Percentiles rank a stretch among this genome's conserved stretches.
Conservation (phyloP, 1,140 invertebrate genomes). For the Dinothrombium tinctorium region DNA sequence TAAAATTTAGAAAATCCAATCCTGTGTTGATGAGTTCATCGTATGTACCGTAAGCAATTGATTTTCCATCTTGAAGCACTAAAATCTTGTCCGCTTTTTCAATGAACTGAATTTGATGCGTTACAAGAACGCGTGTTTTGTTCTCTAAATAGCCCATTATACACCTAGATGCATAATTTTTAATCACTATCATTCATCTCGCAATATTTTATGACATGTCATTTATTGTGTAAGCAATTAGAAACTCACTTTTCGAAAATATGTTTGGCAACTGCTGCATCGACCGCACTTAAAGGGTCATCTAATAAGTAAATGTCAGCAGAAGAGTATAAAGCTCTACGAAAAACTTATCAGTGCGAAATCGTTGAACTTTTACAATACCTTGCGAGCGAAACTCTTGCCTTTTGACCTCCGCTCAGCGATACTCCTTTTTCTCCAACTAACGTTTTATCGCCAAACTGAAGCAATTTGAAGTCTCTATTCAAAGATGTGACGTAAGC, state of each 20-base stretch:
- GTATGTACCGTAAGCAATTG: conserved; percentile 21
- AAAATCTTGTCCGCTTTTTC: conserved; percentile 21
- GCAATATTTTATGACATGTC: too few relatives aligned
- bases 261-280: conserved; percentile 22
- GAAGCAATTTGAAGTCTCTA: conserved; percentile 18
- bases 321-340: conserved; percentile 9
- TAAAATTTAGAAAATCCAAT: conserved; percentile 12
- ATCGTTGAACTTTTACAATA: neutral
- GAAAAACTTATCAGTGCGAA: conserved; percentile 22
- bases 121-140: conserved; percentile 22
- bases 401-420: conserved; percentile 20
- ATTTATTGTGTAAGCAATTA: too few relatives aligned
- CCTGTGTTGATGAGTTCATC: conserved; percentile 19
- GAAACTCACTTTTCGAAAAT: conserved; percentile 14
- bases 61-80: conserved; percentile 20
- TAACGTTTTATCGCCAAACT: conserved; percentile 25
- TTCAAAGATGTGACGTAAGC: conserved; percentile 16
- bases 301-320: conserved; percentile 17
- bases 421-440: conserved; percentile 28
- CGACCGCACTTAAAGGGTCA: conserved; percentile 25
- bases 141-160: conserved; percentile 28
- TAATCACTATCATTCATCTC: too few relatives aligned
- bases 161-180: conserved; percentile 13
- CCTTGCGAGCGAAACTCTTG: conserved; percentile 18
- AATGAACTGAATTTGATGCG: conserved; percentile 20